Base-by-base conservation (phyloP, 1,140 invertebrate genomes). In the Antheraea pernyi region DNA sequence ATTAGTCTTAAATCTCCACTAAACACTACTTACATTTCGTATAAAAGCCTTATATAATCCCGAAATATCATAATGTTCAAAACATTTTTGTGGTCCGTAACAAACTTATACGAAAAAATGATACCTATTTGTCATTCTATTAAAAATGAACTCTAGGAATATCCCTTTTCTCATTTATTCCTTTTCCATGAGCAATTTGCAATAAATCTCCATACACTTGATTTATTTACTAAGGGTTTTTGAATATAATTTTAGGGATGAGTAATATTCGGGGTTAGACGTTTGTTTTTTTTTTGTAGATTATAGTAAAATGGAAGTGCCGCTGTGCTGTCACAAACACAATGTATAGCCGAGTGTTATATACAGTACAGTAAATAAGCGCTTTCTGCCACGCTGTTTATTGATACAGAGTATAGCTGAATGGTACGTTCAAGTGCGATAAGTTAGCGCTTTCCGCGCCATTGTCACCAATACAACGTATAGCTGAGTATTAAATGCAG, bases 221-320 rank as follows among this genome's bases (percentile, higher is more conserved):
- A 65, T 65, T 65, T 65, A 65, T 65, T 65, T 42, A 42, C 37
- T 65, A 48, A 65, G 64, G 64, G 64, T 65, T 65, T 65, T 46
- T n/a, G 18, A 65, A 65, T 65, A 65, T 65, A 18, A 65, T 65
- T 65, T 65, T 19, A 42, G 19, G 39, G 7, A 13, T 65, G 64
- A 65, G 46, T 65, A 65, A 65, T 65, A 65, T 63, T 63, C 30
- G 19, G 11, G 19, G 30, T 22, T 61, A 22, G 16, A 37, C 11
- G 11, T 13, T 13, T 13, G 46, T 53, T 16, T 7, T 53, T 53
- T 39, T 42, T 42, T 11, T 42, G 39, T 11, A 11, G 39, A 42
- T 42, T 42, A 8, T 9, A 42, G 39, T 42, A 7, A 11, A 42
- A 42, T 42, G 7, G 39, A 42, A 6, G 46, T 10, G 46, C 46